phyloP scores from a whole-genome alignment of 2,113 vertebrate species.

The Danionella cerebrum region DNA sequence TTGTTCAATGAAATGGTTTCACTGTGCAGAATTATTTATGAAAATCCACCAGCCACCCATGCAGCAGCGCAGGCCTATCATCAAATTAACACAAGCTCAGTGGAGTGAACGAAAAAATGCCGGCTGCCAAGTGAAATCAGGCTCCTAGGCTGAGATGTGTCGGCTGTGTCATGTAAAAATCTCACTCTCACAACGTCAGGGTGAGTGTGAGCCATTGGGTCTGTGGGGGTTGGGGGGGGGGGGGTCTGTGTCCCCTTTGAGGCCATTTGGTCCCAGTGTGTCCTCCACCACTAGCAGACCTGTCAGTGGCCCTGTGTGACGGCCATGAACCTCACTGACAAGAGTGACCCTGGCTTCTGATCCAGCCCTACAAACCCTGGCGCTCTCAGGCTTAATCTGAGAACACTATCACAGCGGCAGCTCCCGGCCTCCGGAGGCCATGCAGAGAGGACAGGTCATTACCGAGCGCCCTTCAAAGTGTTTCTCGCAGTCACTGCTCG shows the following conservation, averaged over 20 bases:
- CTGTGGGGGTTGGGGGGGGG: too few species aligned
- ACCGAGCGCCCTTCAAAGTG: slow-evolving; percentile 58
- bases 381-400: slow-evolving; percentile 55
- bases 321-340: slow-evolving; percentile 49
- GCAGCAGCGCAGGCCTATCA: slow-evolving; percentile 54
- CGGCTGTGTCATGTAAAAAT: slow-evolving; percentile 55
- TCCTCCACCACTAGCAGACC: slow-evolving; percentile 43
- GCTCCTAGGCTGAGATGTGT: slow-evolving; percentile 53
- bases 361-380: slow-evolving; percentile 27
- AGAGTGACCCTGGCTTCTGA: slow-evolving; percentile 51
- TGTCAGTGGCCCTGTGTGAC: slow-evolving; percentile 48
- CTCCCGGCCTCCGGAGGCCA: slow-evolving; percentile 47
- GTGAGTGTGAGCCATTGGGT: slow-evolving; percentile 19
- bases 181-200: neutral
- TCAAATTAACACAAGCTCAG: slow-evolving; percentile 64
- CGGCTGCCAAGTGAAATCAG: slow-evolving; percentile 60
- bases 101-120: slow-evolving; percentile 58
- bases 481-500: slow-evolving; percentile 28
- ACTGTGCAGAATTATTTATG: slow-evolving; percentile 61
- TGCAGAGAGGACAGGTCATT: slow-evolving; percentile 59
- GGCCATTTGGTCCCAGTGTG: slow-evolving; percentile 26
- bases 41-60: slow-evolving; percentile 49
- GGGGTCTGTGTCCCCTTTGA: slow-evolving; percentile 23
- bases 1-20: slow-evolving; percentile 45
- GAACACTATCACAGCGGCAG: slow-evolving; percentile 45